Base-by-base conservation (phyloP, 1,140 invertebrate genomes). In the Caenorhabditis inopinata region DNA sequence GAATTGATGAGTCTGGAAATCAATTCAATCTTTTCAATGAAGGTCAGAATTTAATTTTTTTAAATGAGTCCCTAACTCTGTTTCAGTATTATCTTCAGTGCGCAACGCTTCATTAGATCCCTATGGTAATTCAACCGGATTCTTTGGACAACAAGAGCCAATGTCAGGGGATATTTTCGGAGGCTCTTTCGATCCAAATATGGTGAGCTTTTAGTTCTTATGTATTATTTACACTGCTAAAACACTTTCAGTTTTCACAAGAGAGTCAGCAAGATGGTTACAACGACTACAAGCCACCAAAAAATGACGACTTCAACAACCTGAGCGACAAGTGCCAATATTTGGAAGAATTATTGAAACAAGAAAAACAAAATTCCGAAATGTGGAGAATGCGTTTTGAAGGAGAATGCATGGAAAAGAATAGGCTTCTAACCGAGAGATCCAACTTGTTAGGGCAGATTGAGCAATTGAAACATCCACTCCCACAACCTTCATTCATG, bases 391-490 rank as follows among this genome's bases (percentile, higher is more conserved):
- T 68, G 58, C 58, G 58, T 23, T 68, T 42, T 21, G 58, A 68
- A 21, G 58, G 51, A 38, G 74, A 51, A 16, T 78, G 35, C n/a
- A 73, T 81, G 75, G 80, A 81, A 29, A 81, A 75, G 58, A 81
- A 68, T 16, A 62, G 74, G 23, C 27, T 75, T 6, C 29, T 77
- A 2, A 9, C 25, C 18, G 80, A 81, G 35, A 16, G 80, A 23
- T 29, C 53, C 16, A 78, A 81, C 27, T 38, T 68, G 58, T 9
- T 68, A 12, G n/a, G n/a, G 16, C 58, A 68, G 27, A n/a, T 68
- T 12, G 58, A 68, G n/a, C 58, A 68, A 21, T 18, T 68, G n/a
- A 68, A 68, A 38, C 58, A 68, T 7, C 58, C n/a, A 6, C 18
- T 68, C 1, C 58, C 58, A 27, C 58, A 68, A 38, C 32, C 51